Evolutionary conservation across 2,797 vertebrate species (phyloP).

Genomic region (Oreochromis mossambicus): DNA sequence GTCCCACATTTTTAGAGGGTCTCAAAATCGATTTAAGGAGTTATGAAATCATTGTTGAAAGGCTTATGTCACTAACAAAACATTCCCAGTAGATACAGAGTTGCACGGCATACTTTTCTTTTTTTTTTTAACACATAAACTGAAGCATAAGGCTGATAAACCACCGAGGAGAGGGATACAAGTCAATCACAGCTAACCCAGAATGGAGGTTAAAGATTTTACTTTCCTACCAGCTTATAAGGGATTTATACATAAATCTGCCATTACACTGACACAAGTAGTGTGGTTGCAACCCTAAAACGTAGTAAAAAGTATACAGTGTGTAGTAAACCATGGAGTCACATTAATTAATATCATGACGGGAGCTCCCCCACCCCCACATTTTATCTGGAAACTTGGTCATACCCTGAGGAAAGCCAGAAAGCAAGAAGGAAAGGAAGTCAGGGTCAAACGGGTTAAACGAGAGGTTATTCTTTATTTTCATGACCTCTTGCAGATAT

Average conservation of each 20-base stretch:
- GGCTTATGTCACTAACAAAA: neutral
- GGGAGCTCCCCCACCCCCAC: neutral
- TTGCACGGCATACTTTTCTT: neutral
- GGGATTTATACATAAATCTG: neutral
- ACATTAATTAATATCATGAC: neutral
- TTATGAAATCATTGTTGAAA: neutral
- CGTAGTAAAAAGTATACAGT: fast-evolving
- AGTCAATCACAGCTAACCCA: neutral
- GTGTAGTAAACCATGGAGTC: neutral
- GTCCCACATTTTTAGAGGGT: neutral
- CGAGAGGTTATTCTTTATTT: slow-evolving; percentile 35
- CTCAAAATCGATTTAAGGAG: neutral
- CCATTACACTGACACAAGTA: neutral
- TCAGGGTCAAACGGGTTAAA: slow-evolving; percentile 51
- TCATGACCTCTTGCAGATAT: slow-evolving; percentile 9
- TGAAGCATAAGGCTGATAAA: neutral
- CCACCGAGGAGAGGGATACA: neutral
- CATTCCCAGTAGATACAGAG: neutral
- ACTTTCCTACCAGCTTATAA: neutral
- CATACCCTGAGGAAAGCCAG: neutral
- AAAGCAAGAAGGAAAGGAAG: slow-evolving; percentile 54
- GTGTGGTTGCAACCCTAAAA: neutral
- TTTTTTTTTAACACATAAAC: neutral
- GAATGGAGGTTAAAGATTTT: neutral
- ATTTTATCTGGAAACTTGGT: neutral